These are phyloP conservation scores for Brienomyrus brachyistius DNA, from an alignment of 2,113 vertebrate species.

Conservation along the genomic window DNA sequence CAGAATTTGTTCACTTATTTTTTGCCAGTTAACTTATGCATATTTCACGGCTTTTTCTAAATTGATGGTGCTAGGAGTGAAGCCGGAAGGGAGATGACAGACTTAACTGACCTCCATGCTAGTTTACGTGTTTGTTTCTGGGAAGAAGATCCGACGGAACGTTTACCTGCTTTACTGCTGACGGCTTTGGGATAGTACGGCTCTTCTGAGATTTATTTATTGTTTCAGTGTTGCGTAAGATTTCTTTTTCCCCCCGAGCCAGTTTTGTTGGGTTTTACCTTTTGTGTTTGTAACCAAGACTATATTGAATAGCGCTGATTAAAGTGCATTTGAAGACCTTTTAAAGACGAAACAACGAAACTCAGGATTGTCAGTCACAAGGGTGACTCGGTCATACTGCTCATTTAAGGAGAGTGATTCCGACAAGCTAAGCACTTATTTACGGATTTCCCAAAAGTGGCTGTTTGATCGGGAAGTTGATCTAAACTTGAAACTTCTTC, in stretches of 20 bases:
- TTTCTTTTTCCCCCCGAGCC: neutral
- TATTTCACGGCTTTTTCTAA: neutral
- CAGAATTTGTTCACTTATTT: neutral
- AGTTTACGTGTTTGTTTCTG: neutral
- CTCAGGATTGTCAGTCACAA: neutral
- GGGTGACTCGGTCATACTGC: neutral
- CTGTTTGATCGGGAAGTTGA: neutral
- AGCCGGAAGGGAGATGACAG: neutral
- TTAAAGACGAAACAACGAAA: neutral
- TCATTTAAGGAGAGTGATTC: neutral
- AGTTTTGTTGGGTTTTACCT: neutral
- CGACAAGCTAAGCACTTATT: neutral
- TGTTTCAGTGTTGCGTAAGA: neutral
- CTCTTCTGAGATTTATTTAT: neutral
- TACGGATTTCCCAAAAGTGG: neutral
- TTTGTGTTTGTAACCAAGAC: neutral
- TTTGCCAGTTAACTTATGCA: neutral
- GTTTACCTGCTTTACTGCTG: neutral
- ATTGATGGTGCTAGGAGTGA: neutral
- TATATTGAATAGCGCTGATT: neutral
- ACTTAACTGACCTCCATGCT: neutral
- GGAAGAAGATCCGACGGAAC: neutral
- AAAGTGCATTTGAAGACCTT: neutral
- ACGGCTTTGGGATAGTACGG: neutral
- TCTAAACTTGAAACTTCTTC: neutral